phyloP scores from a whole-genome alignment of 1,140 invertebrate species.

The Brachionus rubens region DNA sequence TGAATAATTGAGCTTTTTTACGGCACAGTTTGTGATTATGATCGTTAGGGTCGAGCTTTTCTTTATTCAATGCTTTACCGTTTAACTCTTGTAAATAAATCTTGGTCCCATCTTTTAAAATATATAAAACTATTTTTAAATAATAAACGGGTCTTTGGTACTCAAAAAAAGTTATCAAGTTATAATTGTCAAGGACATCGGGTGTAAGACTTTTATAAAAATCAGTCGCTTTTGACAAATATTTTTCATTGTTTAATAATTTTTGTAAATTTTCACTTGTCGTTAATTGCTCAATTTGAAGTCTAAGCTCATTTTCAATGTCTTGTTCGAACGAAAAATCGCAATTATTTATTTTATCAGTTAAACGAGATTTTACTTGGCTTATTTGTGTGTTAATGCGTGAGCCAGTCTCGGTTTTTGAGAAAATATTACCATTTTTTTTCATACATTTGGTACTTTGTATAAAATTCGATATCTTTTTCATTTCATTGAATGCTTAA shows the following conservation, averaged over 20 bases:
- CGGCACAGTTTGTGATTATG: not conserved
- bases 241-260: not conserved
- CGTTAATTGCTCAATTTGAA: not conserved
- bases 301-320: not conserved
- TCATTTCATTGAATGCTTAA: too few relatives aligned
- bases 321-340: not conserved
- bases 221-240: not conserved
- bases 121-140: not conserved
- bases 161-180: not conserved
- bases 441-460: too few relatives aligned
- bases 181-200: not conserved
- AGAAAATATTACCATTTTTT: too few relatives aligned
- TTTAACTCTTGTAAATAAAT: not conserved
- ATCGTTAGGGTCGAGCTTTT: not conserved
- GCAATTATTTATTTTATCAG: not conserved
- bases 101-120: slow-evolving; percentile 13
- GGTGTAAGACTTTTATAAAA: not conserved
- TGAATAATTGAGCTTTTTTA: slow-evolving; percentile 3
- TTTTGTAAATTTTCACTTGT: not conserved
- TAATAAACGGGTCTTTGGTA: not conserved
- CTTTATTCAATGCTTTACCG: not conserved
- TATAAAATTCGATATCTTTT: too few relatives aligned
- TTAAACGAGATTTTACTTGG: not conserved
- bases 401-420: too few relatives aligned
- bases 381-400: too few relatives aligned